Evolutionary conservation across 2,113 vertebrate species (phyloP), one percentile per base, ranked within the genome.

Genomic region (Microtus montanus): DNA sequence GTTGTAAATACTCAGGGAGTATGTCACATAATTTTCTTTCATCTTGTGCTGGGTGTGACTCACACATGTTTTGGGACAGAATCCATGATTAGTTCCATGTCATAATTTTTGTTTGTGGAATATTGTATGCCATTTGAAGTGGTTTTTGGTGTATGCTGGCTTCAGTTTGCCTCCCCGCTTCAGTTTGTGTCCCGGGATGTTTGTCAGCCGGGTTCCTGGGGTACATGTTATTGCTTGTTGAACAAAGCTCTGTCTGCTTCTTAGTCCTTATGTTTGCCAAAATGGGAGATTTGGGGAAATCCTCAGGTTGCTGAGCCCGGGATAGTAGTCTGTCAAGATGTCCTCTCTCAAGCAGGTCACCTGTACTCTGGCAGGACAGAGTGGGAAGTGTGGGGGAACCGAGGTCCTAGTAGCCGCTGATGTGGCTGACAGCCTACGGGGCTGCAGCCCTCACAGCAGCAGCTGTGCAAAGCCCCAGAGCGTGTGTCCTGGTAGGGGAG

Each of bases 391-490:
- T 84, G 75, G 91, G 79, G 71, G 38, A 54, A 30, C 9, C 0
- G 2, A 74, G 64, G 49, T 71, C 26, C 33, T 38, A 13, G n/a
- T 30, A 7, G 84, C 80, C 89, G 75, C 79, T 7, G 7, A 0
- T 82, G 41, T 58, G 87, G 79, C 70, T 77, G 80, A 73, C 4
- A 8, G 38, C 52, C n/a, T 2, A 11, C 4, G 24, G 83, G 68
- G 64, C 75, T 87, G 66, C 35, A 85, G 54, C 49, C 38, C 58
- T 93, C 71, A 63, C 78, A 80, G 82, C 73, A 93, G 91, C 93
- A 95, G 78, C 87, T 94, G 84, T 88, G 19, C 92, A 83, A 82
- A 97, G 89, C 90, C 92, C 19, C 74, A 77, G 89, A 91, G 91
- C 64, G 74, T 77, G 70, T 68, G 85, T 95, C 78, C 96, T 87